Evolutionary conservation across 2,113 vertebrate species (phyloP).

Genomic region (Montifringilla adamsi): DNA sequence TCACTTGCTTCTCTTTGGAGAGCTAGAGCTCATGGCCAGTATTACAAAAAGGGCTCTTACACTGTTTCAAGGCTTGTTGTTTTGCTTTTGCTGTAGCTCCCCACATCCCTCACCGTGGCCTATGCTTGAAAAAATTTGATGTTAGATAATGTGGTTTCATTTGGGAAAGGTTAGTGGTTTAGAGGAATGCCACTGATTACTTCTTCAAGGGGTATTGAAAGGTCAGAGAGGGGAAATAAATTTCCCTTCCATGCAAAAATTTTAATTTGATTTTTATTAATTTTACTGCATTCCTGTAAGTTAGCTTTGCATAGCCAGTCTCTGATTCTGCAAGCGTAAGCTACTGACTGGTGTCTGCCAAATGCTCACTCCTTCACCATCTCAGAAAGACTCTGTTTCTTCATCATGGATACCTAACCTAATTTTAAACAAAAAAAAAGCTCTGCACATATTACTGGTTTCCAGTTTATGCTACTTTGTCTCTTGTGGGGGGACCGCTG

Average conservation of each 20-base stretch:
- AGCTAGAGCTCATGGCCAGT: not conserved
- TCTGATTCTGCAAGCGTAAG: not conserved
- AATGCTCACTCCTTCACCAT: not conserved
- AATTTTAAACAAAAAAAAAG: not conserved
- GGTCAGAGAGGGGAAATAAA: not conserved
- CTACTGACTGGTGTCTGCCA: not conserved
- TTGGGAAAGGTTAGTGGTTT: not conserved
- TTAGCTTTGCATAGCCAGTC: not conserved
- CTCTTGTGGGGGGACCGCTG: not conserved
- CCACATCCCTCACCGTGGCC: not conserved
- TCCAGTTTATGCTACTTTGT: not conserved
- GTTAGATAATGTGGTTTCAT: not conserved
- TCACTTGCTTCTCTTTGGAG: not conserved
- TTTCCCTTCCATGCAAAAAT: not conserved
- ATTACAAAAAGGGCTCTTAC: not conserved
- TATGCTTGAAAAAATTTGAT: not conserved
- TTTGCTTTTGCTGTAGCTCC: not conserved
- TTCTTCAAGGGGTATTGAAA: not conserved
- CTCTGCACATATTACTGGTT: not conserved
- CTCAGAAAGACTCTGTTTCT: not conserved
- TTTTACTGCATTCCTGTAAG: not conserved
- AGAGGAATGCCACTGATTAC: not conserved
- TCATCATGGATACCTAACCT: not conserved
- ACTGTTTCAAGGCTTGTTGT: not conserved
- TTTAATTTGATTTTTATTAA: not conserved